phyloP scores from a whole-genome alignment of 2,113 vertebrate species.

The Clarias magur region DNA sequence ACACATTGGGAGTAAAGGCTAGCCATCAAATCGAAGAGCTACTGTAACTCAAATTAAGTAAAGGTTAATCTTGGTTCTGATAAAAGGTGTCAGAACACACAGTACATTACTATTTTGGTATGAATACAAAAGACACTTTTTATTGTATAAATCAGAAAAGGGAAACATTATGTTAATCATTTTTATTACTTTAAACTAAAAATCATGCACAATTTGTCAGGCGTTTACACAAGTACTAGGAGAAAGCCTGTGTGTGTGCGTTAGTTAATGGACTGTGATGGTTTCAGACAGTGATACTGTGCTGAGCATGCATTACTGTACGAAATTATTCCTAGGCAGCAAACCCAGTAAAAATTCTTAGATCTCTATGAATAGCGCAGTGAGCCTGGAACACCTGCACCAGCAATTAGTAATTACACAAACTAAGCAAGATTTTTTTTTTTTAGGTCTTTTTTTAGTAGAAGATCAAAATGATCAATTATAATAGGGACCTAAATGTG shows the following conservation, averaged over 20 bases:
- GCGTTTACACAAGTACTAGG: too few species aligned
- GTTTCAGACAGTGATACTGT: slow-evolving; percentile 28
- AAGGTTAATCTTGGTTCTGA: too few species aligned
- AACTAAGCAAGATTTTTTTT: not conserved
- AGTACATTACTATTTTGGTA: too few species aligned
- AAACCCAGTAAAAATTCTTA: not conserved
- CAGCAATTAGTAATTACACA: not conserved
- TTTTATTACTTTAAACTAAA: not conserved
- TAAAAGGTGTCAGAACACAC: too few species aligned
- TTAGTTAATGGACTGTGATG: not conserved
- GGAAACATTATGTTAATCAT: not conserved
- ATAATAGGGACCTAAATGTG: not conserved
- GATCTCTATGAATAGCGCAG: slow-evolving; percentile 24
- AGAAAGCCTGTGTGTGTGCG: not conserved
- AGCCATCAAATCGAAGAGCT: too few species aligned
- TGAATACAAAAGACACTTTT: not conserved
- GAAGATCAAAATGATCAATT: not conserved
- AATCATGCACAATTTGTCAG: not conserved
- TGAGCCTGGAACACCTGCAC: not conserved
- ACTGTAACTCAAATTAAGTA: too few species aligned
- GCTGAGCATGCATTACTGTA: slow-evolving; percentile 39
- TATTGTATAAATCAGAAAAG: not conserved
- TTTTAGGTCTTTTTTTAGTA: not conserved
- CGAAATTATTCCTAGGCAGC: slow-evolving; percentile 34
- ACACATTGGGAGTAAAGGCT: too few species aligned